Evolutionary conservation across 2,113 vertebrate species (phyloP).

Genomic region (Nematolebias whitei): DNA sequence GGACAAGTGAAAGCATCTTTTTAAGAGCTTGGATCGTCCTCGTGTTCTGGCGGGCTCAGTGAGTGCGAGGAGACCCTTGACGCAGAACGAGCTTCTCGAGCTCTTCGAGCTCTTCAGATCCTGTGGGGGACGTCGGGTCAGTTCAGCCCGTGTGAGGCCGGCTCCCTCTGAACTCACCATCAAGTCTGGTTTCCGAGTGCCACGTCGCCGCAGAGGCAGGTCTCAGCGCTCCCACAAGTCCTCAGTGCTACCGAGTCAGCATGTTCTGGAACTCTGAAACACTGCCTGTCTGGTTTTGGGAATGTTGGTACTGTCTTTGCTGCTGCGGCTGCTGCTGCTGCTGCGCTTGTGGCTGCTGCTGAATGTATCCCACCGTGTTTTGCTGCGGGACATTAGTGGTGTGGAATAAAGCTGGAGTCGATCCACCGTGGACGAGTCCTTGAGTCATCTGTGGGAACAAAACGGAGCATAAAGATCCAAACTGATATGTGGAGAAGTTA

Average conservation of each 20-base stretch:
- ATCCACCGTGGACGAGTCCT: constrained; percentile 72
- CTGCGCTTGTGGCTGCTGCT: constrained; percentile 73
- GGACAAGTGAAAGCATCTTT: constrained; percentile 37
- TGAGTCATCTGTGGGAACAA: constrained; percentile 78
- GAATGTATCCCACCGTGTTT: constrained; percentile 79
- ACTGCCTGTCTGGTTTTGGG: constrained; percentile 78
- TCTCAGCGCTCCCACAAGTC: constrained; percentile 22
- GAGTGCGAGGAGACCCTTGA: background rate
- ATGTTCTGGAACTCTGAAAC: constrained; percentile 83
- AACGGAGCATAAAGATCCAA: background rate
- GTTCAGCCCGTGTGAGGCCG: constrained; percentile 16
- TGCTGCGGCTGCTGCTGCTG: constrained; percentile 62
- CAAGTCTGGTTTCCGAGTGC: constrained; percentile 40
- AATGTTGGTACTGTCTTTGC: constrained; percentile 70
- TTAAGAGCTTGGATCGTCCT: constrained; percentile 47
- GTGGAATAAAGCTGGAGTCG: constrained; percentile 77
- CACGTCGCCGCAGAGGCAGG: constrained; percentile 21
- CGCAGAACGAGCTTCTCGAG: constrained; percentile 33
- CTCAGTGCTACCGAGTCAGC: constrained; percentile 80
- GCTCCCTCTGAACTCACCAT: constrained; percentile 11
- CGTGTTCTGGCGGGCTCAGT: constrained; percentile 19
- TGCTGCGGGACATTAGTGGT: constrained; percentile 67
- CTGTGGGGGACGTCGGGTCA: background rate
- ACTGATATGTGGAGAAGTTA: too few species aligned
- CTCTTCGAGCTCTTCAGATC: too few species aligned